These are phyloP conservation scores for Labeo catla DNA, from an alignment of 2,113 vertebrate species.

Conservation along the genomic window DNA sequence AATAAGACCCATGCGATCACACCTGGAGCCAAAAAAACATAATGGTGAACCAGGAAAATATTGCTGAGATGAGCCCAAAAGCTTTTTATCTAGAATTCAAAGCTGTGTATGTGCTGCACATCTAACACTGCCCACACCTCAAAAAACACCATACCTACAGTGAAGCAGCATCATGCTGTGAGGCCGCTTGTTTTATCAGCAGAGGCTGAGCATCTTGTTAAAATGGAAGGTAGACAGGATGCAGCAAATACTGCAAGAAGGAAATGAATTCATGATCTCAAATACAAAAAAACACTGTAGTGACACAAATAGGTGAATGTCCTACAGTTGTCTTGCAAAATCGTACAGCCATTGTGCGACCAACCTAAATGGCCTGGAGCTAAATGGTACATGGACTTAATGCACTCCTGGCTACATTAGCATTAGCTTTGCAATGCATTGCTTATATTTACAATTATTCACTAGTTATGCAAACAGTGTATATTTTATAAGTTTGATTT, in stretches of 20 bases:
- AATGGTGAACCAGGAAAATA: constrained; percentile 1
- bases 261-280: neutral
- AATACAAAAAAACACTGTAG: neutral
- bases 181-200: neutral
- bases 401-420: neutral
- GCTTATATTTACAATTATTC: neutral
- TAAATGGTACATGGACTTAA: neutral
- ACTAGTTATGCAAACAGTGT: neutral
- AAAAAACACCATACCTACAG: neutral
- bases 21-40: neutral
- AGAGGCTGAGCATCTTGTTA: constrained; percentile 23
- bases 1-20: neutral
- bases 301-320: neutral
- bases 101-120: neutral
- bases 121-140: constrained; percentile 5
- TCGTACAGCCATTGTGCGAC: neutral
- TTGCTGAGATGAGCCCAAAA: neutral
- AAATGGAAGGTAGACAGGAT: constrained; percentile 1
- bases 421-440: neutral
- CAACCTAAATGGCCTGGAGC: constrained; percentile 4
- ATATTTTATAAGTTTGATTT: neutral
- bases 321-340: neutral
- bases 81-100: constrained; percentile 14
- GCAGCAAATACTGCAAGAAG: neutral
- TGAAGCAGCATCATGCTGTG: constrained; percentile 20